Base-by-base conservation (phyloP, 2,113 vertebrate species). In the Microtus ochrogaster region DNA sequence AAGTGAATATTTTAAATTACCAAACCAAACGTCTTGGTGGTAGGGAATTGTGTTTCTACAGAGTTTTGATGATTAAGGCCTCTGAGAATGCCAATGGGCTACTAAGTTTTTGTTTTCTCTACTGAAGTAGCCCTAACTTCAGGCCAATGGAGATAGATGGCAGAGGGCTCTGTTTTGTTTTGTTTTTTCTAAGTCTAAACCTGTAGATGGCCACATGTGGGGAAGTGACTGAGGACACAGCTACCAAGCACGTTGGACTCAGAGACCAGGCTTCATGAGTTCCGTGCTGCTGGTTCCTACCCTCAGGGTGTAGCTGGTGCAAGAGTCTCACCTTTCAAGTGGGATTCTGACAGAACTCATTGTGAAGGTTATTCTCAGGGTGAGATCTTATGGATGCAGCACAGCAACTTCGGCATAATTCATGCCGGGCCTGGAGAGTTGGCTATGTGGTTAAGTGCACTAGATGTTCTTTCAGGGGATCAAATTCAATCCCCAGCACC, bases 1-100 rank as follows among this genome's bases (percentile, higher is more conserved):
- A 96, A 98, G 76, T 0, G 4, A 94, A 36, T 74, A 68, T 49
- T 76, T 78, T 58, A 74, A 63, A 24, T 74, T 87, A 94, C 52
- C 92, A 94, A 73, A 89, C 93, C 68, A 47, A 55, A 82, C 90
- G 74, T 95, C 28, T 77, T 0, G 0, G 36, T 87, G 47, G 63
- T 44, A 94, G 95, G 78, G 93, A 93, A 89, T 47, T 87, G 13
- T 12, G 39, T 91, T 88, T 66, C 96, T 89, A 30, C 83, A 73
- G 83, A 93, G 47, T 84, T 4, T 70, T n/a, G 28, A 79, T 26
- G 9, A 89, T 74, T 90, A 95, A 95, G 55, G 24, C 39, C 93
- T 93, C 77, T 41, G n/a, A 19, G 39, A 97, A 96, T 92, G 90
- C 55, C 92, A 94, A n/a, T n/a, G 44, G 76, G 58, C 74, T 58